These are phyloP conservation scores for Halichoeres trimaculatus DNA, from an alignment of 2,113 vertebrate genomes.

Conservation along the genomic window DNA sequence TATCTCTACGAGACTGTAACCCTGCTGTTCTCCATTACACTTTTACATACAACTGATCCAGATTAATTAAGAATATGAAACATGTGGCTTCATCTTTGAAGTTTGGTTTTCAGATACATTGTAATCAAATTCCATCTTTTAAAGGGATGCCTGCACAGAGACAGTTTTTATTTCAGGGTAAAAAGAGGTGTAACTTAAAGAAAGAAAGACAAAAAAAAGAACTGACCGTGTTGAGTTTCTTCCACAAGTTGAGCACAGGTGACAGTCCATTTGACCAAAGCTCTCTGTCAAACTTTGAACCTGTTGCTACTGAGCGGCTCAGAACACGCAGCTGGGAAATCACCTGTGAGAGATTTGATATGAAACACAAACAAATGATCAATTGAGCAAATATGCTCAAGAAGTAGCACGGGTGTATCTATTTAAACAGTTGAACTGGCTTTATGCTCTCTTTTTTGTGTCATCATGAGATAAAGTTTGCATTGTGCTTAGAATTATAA, in stretches of 20 bases:
- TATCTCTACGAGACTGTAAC: too few species aligned
- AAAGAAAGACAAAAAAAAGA: background rate
- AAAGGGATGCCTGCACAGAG: background rate
- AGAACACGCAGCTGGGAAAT: slow-evolving; percentile 94
- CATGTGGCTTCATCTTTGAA: background rate
- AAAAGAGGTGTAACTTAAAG: background rate
- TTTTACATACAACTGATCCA: background rate
- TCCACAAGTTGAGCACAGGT: slow-evolving; percentile 95
- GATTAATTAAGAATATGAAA: background rate
- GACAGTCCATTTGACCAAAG: slow-evolving; percentile 95
- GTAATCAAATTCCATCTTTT: background rate
- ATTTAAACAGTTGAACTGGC: background rate
- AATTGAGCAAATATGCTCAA: background rate
- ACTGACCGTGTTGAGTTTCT: slow-evolving; percentile 96
- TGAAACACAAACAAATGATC: slow-evolving; percentile 14
- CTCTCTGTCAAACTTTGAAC: slow-evolving; percentile 96
- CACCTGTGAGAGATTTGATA: slow-evolving; percentile 81
- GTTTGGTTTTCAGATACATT: background rate
- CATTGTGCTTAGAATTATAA: background rate
- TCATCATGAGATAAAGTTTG: background rate
- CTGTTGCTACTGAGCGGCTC: slow-evolving; percentile 89
- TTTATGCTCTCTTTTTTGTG: background rate
- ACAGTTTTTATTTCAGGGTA: background rate
- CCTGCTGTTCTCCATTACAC: background rate
- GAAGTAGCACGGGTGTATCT: background rate